Evolutionary conservation across 2,113 vertebrate species (phyloP).

Genomic region (Saccopteryx leptura): DNA sequence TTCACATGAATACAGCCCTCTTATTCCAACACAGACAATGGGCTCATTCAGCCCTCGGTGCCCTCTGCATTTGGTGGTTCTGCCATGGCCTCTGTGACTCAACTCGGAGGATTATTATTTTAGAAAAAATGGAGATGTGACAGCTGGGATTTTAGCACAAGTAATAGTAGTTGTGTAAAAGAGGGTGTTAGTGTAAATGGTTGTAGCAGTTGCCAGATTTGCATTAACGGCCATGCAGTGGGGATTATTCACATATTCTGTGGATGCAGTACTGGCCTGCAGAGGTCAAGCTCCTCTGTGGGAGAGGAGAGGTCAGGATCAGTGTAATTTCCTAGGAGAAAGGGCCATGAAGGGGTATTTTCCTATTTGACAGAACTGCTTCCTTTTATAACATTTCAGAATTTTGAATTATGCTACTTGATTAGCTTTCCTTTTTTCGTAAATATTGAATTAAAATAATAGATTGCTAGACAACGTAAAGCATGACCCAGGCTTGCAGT

Average conservation of each 20-base stretch:
- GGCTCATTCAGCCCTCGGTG: constrained; percentile 64
- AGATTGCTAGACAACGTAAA: background rate
- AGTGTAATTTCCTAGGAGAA: background rate
- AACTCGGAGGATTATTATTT: constrained; percentile 68
- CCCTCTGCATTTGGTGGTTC: constrained; percentile 25
- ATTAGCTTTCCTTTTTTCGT: background rate
- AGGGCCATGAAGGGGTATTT: background rate
- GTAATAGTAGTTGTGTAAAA: constrained; percentile 18
- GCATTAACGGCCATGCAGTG: background rate
- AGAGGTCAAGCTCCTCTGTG: background rate
- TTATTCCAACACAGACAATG: constrained; percentile 74
- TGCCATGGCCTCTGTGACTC: constrained; percentile 33
- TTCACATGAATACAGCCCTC: constrained; percentile 61
- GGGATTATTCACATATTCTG: background rate
- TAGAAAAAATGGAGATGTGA: constrained; percentile 53
- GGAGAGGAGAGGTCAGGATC: background rate
- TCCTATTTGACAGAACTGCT: background rate
- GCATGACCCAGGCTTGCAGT: background rate
- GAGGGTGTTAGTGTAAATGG: background rate
- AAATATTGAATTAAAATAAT: constrained; percentile 53
- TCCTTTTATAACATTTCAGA: background rate
- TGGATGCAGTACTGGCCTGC: background rate
- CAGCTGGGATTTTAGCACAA: constrained; percentile 45
- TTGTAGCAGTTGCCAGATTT: background rate
- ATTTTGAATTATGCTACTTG: background rate